Base-by-base conservation (phyloP, 1,140 invertebrate species). In the Orussus abietinus region DNA sequence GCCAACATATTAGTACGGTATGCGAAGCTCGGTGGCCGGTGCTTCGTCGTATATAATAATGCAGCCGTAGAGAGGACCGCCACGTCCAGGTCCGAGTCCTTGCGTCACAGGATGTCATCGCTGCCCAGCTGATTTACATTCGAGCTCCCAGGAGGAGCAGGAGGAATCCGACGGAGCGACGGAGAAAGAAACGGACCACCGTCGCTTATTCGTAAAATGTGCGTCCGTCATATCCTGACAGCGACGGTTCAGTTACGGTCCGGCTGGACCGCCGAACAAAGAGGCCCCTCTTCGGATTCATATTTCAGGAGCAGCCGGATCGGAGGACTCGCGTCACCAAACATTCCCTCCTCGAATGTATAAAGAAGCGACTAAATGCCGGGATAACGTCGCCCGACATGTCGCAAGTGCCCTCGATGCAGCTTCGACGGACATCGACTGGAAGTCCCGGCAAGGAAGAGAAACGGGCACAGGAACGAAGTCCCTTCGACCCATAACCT, bases 1-100 rank as follows among this genome's bases (percentile, higher is more conserved):
- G 46, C 37, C 47, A 39, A 53, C 59, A 64, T 66, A 66, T 66
- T 66, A 66, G 58, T 53, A 57, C 47, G 63, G 62, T 59, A 64
- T 63, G 59, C 51, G 46, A 45, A 40, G 41, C 21, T 45, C 33
- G 37, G 21, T 42, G 45, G 18, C 21, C 37, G 30, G 41, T 26
- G 43, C 11, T 19, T 26, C 29, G 29, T 45, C 49, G 49, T 48
- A 40, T 55, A 55, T 59, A 59, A 59, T 55, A 57, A 45, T 33
- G 31, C 38, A 26, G 38, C 17, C 30, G 32, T 39, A 31, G 28
- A 18, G 26, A 25, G 14, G 2, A 38, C n/a, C 34, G 28, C 28
- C 17, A 28, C 36, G 42, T 36, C 30, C 25, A 33, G 26, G 39
- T 20, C 29, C 33, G 38, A 39, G 41, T 41, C 45, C 51, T 61